Conservation (phyloP, 2,797 vertebrate species). For the Sylvia borin region DNA sequence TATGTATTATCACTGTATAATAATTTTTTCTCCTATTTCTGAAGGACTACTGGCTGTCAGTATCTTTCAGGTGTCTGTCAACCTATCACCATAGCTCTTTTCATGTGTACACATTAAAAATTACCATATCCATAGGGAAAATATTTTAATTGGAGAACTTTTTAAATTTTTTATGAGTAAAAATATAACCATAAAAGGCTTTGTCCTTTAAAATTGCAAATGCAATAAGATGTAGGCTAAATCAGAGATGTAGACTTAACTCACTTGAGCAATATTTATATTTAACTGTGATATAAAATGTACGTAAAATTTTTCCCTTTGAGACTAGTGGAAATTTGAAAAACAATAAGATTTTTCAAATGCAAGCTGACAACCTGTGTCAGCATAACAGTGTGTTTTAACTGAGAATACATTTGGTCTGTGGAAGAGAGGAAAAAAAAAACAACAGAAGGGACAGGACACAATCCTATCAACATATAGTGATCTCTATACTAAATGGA, state of each 20-base stretch:
- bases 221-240: background rate
- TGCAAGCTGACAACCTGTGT: background rate
- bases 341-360: background rate
- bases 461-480: background rate
- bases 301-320: background rate
- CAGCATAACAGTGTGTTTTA: background rate
- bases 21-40: background rate
- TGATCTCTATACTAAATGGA: background rate
- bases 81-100: background rate
- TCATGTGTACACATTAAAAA: background rate
- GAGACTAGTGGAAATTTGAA: background rate
- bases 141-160: conserved; percentile 6
- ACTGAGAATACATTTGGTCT: background rate
- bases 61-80: background rate
- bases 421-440: background rate
- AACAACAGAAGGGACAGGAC: background rate
- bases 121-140: background rate
- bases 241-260: background rate
- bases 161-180: background rate
- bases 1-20: background rate
- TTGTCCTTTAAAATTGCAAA: background rate
- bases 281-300: background rate
- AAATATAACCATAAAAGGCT: background rate
- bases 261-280: background rate
- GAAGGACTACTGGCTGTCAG: background rate